These are phyloP conservation scores for Notarius lentiginosus DNA, from an alignment of 2,113 vertebrate species.

Conservation along the genomic window DNA sequence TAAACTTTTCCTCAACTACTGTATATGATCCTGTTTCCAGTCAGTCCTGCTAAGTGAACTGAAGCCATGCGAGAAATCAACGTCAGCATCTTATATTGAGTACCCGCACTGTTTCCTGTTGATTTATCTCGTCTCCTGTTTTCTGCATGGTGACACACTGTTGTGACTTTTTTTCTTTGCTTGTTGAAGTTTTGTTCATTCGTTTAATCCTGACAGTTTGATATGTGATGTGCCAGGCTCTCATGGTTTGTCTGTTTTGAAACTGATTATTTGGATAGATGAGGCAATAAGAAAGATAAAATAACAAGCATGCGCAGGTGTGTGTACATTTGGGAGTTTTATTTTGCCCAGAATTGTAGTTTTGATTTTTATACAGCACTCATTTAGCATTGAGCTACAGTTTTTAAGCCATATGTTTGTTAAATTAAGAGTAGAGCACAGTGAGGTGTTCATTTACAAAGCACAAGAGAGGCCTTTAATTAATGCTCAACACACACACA, in stretches of 20 bases:
- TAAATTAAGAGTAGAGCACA: slow-evolving; percentile 32
- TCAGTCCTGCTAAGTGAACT: slow-evolving; percentile 1
- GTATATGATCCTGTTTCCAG: background rate
- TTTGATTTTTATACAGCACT: background rate
- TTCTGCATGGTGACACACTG: slow-evolving; percentile 14
- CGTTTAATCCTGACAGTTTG: slow-evolving; percentile 18
- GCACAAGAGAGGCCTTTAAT: background rate
- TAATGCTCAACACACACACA: background rate
- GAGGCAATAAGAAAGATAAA: background rate
- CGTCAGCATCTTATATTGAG: slow-evolving; percentile 14
- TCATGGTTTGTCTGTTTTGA: slow-evolving; percentile 14
- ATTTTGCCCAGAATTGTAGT: background rate
- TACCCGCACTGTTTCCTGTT: slow-evolving; percentile 12
- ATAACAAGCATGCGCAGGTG: background rate
- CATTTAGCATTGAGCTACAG: slow-evolving; percentile 31
- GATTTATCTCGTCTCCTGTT: slow-evolving; percentile 20
- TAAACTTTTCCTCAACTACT: background rate
- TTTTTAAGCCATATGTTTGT: slow-evolving; percentile 30
- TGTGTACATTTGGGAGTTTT: slow-evolving; percentile 17
- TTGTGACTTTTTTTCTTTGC: background rate
- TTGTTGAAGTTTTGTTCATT: background rate
- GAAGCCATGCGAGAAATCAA: slow-evolving; percentile 37
- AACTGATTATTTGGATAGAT: slow-evolving; percentile 32
- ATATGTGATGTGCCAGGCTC: slow-evolving; percentile 13
- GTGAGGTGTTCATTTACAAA: slow-evolving; percentile 10